Percentiles rank a stretch among this genome's conserved stretches.
These are phyloP conservation scores for Margarornis squamiger DNA, from an alignment of 2,797 vertebrate species.

Conservation along the genomic window DNA sequence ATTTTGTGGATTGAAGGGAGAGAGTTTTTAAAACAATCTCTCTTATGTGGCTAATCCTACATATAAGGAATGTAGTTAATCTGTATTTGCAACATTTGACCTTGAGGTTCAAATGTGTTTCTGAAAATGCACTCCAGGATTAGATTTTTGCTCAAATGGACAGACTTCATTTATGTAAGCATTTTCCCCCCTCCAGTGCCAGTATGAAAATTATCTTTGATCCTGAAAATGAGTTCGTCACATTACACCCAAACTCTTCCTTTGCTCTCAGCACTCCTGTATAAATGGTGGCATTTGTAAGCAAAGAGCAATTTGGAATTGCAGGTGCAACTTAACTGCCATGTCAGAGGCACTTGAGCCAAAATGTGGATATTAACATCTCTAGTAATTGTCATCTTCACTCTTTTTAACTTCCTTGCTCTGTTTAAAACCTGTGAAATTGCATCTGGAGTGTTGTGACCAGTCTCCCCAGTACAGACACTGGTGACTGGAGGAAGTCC, in stretches of 20 bases:
- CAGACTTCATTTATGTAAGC: not conserved
- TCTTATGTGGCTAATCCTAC: not conserved
- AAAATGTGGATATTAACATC: not conserved
- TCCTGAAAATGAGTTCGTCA: not conserved
- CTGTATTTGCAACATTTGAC: not conserved
- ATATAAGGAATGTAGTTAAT: not conserved
- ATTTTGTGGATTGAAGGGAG: not conserved
- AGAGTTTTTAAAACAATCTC: not conserved
- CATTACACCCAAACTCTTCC: not conserved
- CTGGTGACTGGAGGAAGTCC: not conserved
- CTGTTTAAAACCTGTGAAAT: not conserved
- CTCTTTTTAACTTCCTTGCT: not conserved
- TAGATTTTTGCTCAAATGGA: not conserved
- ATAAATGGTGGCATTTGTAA: not conserved
- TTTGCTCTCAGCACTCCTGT: not conserved
- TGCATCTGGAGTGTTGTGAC: not conserved
- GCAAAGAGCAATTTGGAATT: not conserved
- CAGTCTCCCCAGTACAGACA: not conserved
- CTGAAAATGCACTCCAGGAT: not conserved
- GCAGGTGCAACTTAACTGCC: not conserved
- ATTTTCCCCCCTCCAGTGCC: fast-evolving
- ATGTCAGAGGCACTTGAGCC: not conserved
- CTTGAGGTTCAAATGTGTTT: not conserved
- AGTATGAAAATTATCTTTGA: not conserved
- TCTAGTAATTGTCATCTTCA: not conserved